Conservation (phyloP, 2,797 vertebrate genomes). For the Neomorphus geoffroyi region DNA sequence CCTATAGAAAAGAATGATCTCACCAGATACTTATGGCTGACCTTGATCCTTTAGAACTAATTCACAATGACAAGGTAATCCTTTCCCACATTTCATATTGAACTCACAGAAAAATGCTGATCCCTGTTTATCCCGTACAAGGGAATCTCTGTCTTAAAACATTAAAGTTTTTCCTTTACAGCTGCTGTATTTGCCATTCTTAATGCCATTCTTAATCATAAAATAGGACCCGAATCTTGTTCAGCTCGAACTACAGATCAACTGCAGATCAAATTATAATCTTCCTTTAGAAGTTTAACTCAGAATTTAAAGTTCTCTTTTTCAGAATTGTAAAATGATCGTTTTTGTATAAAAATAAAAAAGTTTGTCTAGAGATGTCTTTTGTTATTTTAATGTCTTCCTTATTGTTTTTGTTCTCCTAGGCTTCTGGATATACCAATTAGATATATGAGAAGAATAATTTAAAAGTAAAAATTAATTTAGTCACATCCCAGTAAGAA, state of each 20-base stretch:
- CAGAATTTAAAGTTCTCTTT: neutral
- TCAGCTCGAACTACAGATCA: neutral
- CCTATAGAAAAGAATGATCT: neutral
- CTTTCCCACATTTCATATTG: neutral
- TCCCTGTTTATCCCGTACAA: neutral
- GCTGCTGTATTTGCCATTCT: neutral
- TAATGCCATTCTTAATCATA: neutral
- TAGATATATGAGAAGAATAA: slow-evolving; percentile 52
- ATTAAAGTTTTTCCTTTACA: neutral
- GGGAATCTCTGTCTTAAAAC: neutral
- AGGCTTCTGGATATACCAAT: neutral
- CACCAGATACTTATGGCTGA: neutral
- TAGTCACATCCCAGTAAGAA: slow-evolving; percentile 3
- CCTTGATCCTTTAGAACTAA: neutral
- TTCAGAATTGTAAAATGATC: neutral
- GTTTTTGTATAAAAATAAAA: neutral
- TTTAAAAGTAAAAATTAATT: slow-evolving; percentile 50
- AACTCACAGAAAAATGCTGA: neutral
- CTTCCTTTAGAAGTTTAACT: neutral
- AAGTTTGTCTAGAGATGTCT: neutral
- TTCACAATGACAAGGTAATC: neutral
- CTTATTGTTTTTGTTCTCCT: neutral
- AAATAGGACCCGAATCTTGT: neutral
- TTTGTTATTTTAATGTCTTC: slow-evolving; percentile 5
- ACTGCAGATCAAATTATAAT: neutral